Evolutionary conservation across 2,797 vertebrate genomes (phyloP).

Genomic region (Oreonectes daqikongensis): DNA sequence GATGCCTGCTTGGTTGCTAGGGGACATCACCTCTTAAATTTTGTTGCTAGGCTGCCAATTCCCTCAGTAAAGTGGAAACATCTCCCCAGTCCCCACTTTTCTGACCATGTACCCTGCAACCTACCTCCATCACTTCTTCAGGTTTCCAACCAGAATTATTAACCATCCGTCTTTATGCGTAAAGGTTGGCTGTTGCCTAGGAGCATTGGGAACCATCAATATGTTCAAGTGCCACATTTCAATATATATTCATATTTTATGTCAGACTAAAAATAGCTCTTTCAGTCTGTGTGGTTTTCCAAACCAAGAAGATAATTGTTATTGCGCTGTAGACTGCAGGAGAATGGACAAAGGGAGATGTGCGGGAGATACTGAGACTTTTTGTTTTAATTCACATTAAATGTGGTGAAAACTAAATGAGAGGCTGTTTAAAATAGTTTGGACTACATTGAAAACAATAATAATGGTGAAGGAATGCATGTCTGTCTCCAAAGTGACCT

Average conservation of each 20-base stretch:
- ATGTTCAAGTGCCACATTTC: conserved; percentile 44
- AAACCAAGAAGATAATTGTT: not conserved
- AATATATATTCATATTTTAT: not conserved
- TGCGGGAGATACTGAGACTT: not conserved
- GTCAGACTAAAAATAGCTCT: not conserved
- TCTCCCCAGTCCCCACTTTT: conserved; percentile 59
- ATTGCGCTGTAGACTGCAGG: not conserved
- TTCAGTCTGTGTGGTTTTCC: not conserved
- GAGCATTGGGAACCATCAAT: conserved; percentile 70
- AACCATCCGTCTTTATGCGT: conserved; percentile 81
- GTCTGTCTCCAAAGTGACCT: not conserved
- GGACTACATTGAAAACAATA: not conserved
- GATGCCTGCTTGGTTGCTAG: conserved; percentile 74
- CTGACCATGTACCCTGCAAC: conserved; percentile 54
- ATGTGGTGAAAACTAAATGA: too few species aligned
- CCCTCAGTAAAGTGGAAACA: conserved; percentile 74
- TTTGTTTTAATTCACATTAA: not conserved
- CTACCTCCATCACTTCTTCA: conserved; percentile 55
- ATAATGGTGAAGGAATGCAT: not conserved
- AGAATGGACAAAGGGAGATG: not conserved
- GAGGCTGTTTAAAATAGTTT: not conserved
- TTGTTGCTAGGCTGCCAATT: conserved; percentile 83
- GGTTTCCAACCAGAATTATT: conserved; percentile 79
- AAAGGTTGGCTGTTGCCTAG: conserved; percentile 81
- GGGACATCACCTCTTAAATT: conserved; percentile 77